These are phyloP conservation scores for Scatophagus argus DNA, from an alignment of 2,113 vertebrate species.

Conservation along the genomic window DNA sequence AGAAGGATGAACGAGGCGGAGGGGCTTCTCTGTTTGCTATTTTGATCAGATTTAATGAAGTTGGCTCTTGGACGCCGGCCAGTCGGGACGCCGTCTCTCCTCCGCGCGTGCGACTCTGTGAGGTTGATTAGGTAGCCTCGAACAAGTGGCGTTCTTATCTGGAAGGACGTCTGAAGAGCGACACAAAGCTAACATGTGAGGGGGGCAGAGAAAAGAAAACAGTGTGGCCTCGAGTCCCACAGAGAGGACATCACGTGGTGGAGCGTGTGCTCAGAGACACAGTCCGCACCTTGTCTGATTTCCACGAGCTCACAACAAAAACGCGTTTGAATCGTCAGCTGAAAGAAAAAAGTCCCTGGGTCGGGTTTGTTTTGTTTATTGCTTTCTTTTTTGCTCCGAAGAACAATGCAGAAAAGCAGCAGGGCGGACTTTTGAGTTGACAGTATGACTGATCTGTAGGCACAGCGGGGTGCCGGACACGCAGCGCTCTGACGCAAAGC, in stretches of 20 bases:
- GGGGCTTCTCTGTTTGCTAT: background rate
- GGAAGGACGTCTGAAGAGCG: background rate
- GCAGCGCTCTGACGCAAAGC: no score
- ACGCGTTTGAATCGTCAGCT: no score
- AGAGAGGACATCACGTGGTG: no score
- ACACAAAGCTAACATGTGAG: background rate
- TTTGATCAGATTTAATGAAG: slow-evolving; percentile 19
- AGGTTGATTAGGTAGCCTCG: slow-evolving; percentile 28
- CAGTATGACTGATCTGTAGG: no score
- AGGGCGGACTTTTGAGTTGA: background rate
- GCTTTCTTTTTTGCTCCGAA: background rate
- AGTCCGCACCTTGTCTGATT: no score
- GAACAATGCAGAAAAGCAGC: background rate
- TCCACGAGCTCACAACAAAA: no score
- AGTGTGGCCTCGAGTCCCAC: no score
- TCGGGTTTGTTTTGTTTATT: no score
- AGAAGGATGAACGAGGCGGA: slow-evolving; percentile 22
- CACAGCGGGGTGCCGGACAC: no score
- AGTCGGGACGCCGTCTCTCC: slow-evolving; percentile 15
- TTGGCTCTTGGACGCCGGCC: background rate
- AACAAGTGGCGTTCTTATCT: slow-evolving; percentile 18
- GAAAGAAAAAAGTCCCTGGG: no score
- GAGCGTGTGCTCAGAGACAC: no score
- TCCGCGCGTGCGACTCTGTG: slow-evolving; percentile 14
- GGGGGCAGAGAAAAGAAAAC: no score